A percentile compares a stretch with the other conserved stretches of the same genome.
phyloP scores from a whole-genome alignment of 2,888 invertebrate species.

The Steromphala cineraria region DNA sequence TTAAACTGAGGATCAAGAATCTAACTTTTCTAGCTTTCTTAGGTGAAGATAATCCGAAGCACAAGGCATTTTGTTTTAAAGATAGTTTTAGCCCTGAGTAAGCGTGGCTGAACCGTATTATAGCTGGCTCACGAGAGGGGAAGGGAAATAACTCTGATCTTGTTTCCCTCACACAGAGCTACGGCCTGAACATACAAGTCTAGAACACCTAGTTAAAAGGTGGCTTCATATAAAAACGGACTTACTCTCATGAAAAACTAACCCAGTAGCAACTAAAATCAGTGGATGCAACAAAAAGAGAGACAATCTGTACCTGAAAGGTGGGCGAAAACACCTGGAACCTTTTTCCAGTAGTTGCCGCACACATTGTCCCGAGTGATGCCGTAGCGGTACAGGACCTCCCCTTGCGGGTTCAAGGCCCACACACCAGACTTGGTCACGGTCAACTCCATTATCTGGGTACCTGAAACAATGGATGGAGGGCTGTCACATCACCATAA shows the following conservation, averaged over 20 bases:
- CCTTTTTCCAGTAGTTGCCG: conserved; percentile 74
- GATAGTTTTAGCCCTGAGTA: too few relatives aligned
- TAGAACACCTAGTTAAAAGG: background rate
- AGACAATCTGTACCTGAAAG: conserved; percentile 64
- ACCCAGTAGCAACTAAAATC: background rate
- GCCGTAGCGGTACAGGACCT: conserved; percentile 68
- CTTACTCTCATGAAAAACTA: background rate
- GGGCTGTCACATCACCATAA: background rate
- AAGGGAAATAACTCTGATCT: too few relatives aligned
- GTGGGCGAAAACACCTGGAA: conserved; percentile 64
- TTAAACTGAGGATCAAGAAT: too few relatives aligned
- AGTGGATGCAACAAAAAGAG: background rate
- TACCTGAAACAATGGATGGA: conserved; percentile 55
- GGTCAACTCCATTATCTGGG: conserved; percentile 75
- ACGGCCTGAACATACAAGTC: too few relatives aligned
- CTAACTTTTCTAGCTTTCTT: too few relatives aligned
- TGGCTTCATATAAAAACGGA: background rate
- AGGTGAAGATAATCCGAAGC: too few relatives aligned
- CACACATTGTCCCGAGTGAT: conserved; percentile 57
- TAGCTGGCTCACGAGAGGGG: too few relatives aligned
- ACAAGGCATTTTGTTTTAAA: too few relatives aligned
- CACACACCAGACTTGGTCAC: conserved; percentile 71
- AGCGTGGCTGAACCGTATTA: too few relatives aligned
- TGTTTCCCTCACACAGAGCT: too few relatives aligned
- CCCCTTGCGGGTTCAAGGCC: conserved; percentile 66